Base-by-base conservation (phyloP, 2,113 vertebrate genomes). In the Proteles cristata region DNA sequence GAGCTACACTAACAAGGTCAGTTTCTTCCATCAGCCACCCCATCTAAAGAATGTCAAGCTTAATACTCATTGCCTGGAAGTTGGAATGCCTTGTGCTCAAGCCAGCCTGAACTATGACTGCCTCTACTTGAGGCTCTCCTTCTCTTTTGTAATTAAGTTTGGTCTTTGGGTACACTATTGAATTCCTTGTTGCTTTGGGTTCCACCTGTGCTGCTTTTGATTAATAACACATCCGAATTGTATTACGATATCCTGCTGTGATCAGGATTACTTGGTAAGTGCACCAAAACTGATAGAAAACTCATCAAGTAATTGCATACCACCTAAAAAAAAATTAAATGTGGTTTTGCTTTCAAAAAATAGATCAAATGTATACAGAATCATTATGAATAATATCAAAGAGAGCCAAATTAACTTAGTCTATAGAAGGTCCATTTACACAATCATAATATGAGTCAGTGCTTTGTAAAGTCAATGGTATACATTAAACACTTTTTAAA, bases 141-240 rank as follows among this genome's bases (percentile, higher is more conserved):
- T 97, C 61, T 50, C 65, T 92, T 80, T 81, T 95, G 63, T 93
- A 94, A 98, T 97, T 93, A 97, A 84, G 6, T 10, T 93, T 58
- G 15, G 17, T 71, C 31, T 80, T 80, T 63, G 45, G 28, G n/a
- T 80, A 7, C 93, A 43, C 19, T 39, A 55, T 2, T 17, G 14
- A 90, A 53, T 83, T 33, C 39, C 74, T 88, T 80, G 28, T 35
- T 76, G 63, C 6, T 91, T 84, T 33, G 28, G 31, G 15, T 83
- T 82, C 74, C 93, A 97, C 53, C 69, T 91, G 43, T 50, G 84
- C 65, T 39, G 43, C 45, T 88, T 97, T 88, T 97, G 86, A 97
- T 97, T 95, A 97, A 93, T 96, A 87, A 71, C 26, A 79, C 39
- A 48, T 90, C 35, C 79, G 93, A 79, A 97, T 80, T 94, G 35